A percentile compares a stretch with the other conserved stretches of the same genome.
Evolutionary conservation across 2,888 invertebrate species (phyloP).

Genomic region (Melanostoma mellinum): DNA sequence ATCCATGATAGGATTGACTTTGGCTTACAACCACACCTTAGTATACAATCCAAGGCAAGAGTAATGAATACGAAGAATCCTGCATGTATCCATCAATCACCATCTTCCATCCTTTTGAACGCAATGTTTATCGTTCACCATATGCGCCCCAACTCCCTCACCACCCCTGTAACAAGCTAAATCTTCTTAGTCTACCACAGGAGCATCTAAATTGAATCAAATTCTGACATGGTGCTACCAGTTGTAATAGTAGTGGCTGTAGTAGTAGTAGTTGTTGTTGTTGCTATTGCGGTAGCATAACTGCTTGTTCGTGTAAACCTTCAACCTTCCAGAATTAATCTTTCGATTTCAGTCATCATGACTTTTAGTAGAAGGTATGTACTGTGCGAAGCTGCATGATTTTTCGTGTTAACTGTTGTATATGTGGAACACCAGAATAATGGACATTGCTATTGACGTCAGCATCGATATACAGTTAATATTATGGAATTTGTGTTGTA

Average conservation of each 20-base stretch:
- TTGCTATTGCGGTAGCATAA: constrained; percentile 2
- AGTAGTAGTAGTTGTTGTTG: constrained; percentile 1
- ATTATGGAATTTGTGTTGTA: constrained; percentile 7
- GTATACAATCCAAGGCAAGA: constrained; percentile 9
- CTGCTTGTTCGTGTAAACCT: neutral
- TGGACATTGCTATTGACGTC: constrained; percentile 5
- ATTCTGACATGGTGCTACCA: constrained; percentile 17
- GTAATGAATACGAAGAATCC: constrained; percentile 34
- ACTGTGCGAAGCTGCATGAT: constrained; percentile 7
- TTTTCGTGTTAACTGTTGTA: neutral
- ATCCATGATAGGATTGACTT: constrained; percentile 30
- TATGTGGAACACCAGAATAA: neutral
- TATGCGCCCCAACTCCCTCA: neutral
- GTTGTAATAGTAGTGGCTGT: neutral
- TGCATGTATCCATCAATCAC: constrained; percentile 45
- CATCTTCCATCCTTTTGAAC: constrained; percentile 14
- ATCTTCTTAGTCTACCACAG: constrained; percentile 13
- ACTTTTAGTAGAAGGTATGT: neutral
- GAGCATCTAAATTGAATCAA: constrained; percentile 42
- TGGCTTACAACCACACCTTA: constrained; percentile 22
- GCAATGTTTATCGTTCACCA: constrained; percentile 6
- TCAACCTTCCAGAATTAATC: constrained; percentile 18
- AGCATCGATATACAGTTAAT: constrained; percentile 1
- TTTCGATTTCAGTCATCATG: constrained; percentile 30
- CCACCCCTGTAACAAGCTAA: neutral